Evolutionary conservation across 2,888 invertebrate species (phyloP), one percentile per base, ranked within the genome.

Genomic region (Scaptomyza reducta): DNA sequence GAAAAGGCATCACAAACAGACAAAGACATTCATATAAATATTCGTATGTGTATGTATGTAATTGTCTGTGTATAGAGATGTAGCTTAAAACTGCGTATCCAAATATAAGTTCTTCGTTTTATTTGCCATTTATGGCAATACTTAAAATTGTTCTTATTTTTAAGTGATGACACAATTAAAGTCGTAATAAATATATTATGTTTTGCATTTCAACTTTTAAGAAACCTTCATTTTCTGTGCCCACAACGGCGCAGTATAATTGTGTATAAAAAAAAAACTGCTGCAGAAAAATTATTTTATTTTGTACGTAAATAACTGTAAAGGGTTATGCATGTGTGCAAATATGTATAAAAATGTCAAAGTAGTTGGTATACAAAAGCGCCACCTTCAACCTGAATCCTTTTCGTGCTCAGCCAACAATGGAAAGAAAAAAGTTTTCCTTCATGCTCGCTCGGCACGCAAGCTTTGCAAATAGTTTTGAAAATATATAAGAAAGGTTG

Each of bases 381-480:
- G 3, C 35, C 18, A 11, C 40, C 40, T 49, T 29, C 13, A n/a
- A n/a, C 7, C 35, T 25, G 22, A 42, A 29, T 29, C 40, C 35
- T 16, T 70, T 42, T 22, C 11, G 50, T 40, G 16, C 41, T 47
- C 49, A 55, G 18, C 44, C 47, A 58, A 49, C 55, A 29, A 35
- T 50, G 40, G 31, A 66, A 54, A 31, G 10, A 31, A 10, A 72
- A 61, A 16, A 40, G 40, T 49, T 65, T 75, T 68, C 72, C 70
- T 70, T 67, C 65, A 74, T 69, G 64, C 66, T 46, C 4, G 11
- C 13, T n/a, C 14, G 55, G 25, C 87, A 87, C 80, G 83, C 83
- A 60, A 74, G 14, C 51, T 16, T 40, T 40, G 14, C 3, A 45
- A 53, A 55, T 6, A 7, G 27, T 31, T 44, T 22, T 22, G 3